Base-by-base conservation (phyloP, 2,797 vertebrate genomes). In the Glossophaga mutica region DNA sequence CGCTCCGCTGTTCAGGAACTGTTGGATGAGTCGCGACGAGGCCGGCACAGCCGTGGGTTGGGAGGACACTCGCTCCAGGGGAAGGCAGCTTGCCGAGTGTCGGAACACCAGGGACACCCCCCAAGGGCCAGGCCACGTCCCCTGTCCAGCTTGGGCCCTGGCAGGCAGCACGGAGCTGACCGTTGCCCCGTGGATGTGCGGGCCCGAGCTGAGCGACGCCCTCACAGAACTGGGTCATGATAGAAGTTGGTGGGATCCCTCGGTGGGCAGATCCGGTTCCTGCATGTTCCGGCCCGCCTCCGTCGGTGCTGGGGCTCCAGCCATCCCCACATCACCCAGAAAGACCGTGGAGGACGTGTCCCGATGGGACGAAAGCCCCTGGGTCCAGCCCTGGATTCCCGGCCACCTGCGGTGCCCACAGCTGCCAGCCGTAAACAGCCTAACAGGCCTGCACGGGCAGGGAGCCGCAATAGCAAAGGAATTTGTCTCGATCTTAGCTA, bases 381-480 rank as follows among this genome's bases (percentile, higher is more conserved):
- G 44, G n/a, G 21, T 34, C 24, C 12, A 5, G 73, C 55, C 9
- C 65, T 1, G 9, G 22, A 73, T 67, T 65, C 83, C 74, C 86
- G 15, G 0, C 48, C 6, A 10, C 26, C 10, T 3, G 6, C 5
- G 26, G 71, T 16, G 52, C 24, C 26, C 1, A 86, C 42, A 0
- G 6, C 62, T 2, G 15, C 73, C 76, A 18, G 57, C 87, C 21
- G 42, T 65, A 7, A 9, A 3, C 6, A 59, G 26, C 9, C 22
- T 24, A 18, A 16, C 2, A 0, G 8, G 62, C 19, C 0, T 0
- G 76, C 8, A 32, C 0, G 0, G n/a, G 46, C 46, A 3, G 39
- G 57, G 52, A 65, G 65, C 65, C 9, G 34, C 1, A 5, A 50
- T 0, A 3, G 86, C 37, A n/a, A 42, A 65, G 57, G 34, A 16